Base-by-base conservation (phyloP, 1,140 invertebrate species). In the Monochamus saltuarius region DNA sequence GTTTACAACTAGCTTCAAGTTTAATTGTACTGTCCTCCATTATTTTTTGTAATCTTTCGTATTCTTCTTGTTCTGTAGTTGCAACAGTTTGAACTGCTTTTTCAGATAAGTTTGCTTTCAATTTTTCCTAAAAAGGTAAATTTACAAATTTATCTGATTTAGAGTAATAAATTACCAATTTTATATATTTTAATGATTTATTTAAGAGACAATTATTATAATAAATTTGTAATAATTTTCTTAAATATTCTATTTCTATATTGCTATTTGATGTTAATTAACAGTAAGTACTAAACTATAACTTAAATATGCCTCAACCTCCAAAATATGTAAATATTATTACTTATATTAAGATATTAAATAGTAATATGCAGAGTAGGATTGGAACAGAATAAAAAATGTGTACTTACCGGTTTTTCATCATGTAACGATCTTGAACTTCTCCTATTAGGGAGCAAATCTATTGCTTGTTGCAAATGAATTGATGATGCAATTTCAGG, bases 21-120 rank as follows among this genome's bases (percentile, higher is more conserved):
- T 75, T 74, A n/a, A 65, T 54, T 1, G 72, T 70, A 50, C 67
- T 73, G 40, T 66, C 70, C 59, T 73, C 70, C 45, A 76, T 68
- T 19, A 74, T 64, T 61, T 65, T 67, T 49, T 74, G 70, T 17
- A 74, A 58, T 61, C 62, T 64, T 13, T 64, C 56, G 8, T 63
- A 52, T 38, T 68, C 66, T 56, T 66, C 64, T 29, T 57, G 10
- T 13, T 57, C 42, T 36, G 52, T 49, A 29, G 17, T 43, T 2
- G 43, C 47, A 7, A 57, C 8, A 14, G 66, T 69, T 64, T 69
- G 64, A 11, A 59, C 61, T 11, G 14, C 50, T 56, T 42, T 61
- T 29, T 63, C 58, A 19, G 36, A 34, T 13, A 45, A 42, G 39
- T 50, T 14, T 35, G 14, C 35, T 43, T 34, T 9, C 11, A 53